Evolutionary conservation across 2,888 invertebrate genomes (phyloP).

Genomic region (Ichneumoninae sp.): DNA sequence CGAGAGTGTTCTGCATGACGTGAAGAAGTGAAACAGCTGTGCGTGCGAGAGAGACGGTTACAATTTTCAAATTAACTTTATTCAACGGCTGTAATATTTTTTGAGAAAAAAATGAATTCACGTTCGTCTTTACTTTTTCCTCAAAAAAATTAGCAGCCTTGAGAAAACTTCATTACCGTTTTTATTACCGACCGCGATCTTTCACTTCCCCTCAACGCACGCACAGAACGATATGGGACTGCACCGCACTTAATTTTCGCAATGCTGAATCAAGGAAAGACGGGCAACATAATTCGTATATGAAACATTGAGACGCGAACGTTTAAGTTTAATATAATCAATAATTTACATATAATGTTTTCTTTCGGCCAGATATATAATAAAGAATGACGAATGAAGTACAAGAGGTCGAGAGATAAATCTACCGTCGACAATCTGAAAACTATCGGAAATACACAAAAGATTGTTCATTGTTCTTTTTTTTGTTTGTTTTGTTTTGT

Average conservation of each 20-base stretch:
- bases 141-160: too few species aligned
- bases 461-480: conserved; percentile 20
- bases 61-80: too few species aligned
- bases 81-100: too few species aligned
- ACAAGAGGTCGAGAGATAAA: conserved; percentile 49
- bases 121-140: too few species aligned
- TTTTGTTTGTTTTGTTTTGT: background rate
- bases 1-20: too few species aligned
- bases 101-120: too few species aligned
- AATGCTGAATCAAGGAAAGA: background rate
- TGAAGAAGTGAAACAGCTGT: too few species aligned
- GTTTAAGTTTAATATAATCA: conserved; percentile 48
- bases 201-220: too few species aligned
- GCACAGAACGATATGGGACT: background rate
- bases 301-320: conserved; percentile 51
- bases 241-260: background rate
- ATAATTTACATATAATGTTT: conserved; percentile 57
- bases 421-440: conserved; percentile 29
- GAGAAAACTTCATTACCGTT: too few species aligned
- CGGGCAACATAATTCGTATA: background rate
- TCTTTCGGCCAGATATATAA: conserved; percentile 50
- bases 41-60: too few species aligned
- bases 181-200: too few species aligned
- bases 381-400: conserved; percentile 48
- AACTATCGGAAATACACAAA: conserved; percentile 31